Evolutionary conservation across 2,888 invertebrate species (phyloP), one percentile per base, ranked within the genome.

Genomic region (Octonoba sinensis): DNA sequence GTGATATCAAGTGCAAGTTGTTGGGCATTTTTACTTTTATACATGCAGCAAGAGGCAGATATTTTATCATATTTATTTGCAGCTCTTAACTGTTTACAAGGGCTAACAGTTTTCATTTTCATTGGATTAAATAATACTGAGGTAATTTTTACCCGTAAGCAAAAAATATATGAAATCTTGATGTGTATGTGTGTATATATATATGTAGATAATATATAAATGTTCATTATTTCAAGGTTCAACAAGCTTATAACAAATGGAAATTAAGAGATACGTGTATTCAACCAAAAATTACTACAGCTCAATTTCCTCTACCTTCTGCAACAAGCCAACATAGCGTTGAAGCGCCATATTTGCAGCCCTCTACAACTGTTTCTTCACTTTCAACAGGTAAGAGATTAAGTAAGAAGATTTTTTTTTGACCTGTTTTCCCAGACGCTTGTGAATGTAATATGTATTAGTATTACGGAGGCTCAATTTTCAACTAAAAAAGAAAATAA

Each of bases 61-160:
- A 91, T 92, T 84, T 93, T 96, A 91, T 97, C 97, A 69, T 97
- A 97, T 89, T 91, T 95, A 84, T 98, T 98, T 91, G 94, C 96
- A 70, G 92, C 94, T 85, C 91, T 96, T 87, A 98, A 98, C 91
- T 95, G 95, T 13, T 90, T 96, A 85, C 95, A 97, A 90, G 97
- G 97, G 86, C 92, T 97, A 84, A 96, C 97, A 90, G 96, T 98
- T 88, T 97, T 97, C 90, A 92, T 96, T 86, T 85, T 83, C 49
- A 77, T 78, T 69, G 74, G 76, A 13, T 27, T 83, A 69, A 72
- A 73, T 27, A 70, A 83, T 54, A 72, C 54, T 24, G 74, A 83
- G 70, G 81, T 81, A 73, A 59, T 15, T 60, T 8, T 44, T 22
- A 49, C n/a, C 54, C 27, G 13, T 27, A 36, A 13, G 1, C 16